Evolutionary conservation across 2,797 vertebrate species (phyloP).

Genomic region (Hirundo rustica): DNA sequence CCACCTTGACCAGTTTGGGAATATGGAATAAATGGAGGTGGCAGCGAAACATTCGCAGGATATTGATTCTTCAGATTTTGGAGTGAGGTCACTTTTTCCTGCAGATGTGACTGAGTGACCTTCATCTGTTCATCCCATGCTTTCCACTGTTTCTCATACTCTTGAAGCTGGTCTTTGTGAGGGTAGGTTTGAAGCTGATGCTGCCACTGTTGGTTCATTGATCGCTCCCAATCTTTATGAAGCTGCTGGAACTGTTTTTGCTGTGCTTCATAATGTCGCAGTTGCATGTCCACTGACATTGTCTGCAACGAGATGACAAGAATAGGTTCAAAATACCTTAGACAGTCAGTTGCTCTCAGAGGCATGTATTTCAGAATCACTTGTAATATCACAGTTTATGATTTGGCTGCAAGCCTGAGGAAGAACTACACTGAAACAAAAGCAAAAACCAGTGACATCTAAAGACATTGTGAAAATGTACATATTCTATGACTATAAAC

Average conservation of each 20-base stretch:
- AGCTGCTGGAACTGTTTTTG: constrained; percentile 90
- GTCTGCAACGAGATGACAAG: constrained; percentile 75
- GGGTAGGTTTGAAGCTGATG: constrained; percentile 93
- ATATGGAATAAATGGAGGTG: constrained; percentile 81
- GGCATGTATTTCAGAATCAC: neutral
- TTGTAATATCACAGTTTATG: neutral
- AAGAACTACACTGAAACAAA: neutral
- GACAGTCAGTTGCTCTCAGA: neutral
- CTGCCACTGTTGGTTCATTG: constrained; percentile 90
- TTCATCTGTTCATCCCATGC: constrained; percentile 98
- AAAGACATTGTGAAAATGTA: neutral
- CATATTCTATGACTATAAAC: neutral
- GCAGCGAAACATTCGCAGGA: constrained; percentile 78
- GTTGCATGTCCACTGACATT: constrained; percentile 90
- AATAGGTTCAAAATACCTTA: neutral
- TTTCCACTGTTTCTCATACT: constrained; percentile 95
- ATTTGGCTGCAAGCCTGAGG: neutral
- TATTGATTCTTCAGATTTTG: constrained; percentile 86
- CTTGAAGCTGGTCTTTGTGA: constrained; percentile 95
- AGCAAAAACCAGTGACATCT: neutral
- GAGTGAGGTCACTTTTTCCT: constrained; percentile 87
- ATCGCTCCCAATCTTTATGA: constrained; percentile 89
- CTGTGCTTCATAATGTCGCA: constrained; percentile 90
- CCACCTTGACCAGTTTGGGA: constrained; percentile 69
- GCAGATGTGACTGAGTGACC: constrained; percentile 88